These are phyloP conservation scores for Zygothrica quintamaculata DNA, from an alignment of 2,888 invertebrate genomes.

Conservation along the genomic window DNA sequence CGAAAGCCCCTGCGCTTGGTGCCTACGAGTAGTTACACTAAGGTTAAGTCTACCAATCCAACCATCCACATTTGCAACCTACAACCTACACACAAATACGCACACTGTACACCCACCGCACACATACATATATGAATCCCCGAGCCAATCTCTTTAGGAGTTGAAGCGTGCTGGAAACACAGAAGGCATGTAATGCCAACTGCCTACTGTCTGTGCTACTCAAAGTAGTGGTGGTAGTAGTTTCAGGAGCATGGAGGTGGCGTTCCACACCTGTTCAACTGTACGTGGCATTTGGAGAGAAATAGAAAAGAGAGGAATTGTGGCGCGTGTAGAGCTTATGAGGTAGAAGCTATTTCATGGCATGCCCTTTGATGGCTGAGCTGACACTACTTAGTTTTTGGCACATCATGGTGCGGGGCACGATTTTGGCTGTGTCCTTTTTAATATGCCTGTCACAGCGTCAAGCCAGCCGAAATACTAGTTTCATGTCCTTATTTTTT, in stretches of 20 bases:
- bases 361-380: constrained; percentile 71
- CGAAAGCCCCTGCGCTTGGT: constrained; percentile 3
- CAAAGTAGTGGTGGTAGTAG: too few species aligned
- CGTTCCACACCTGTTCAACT: constrained; percentile 52
- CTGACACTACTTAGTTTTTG: constrained; percentile 77
- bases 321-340: constrained; percentile 45
- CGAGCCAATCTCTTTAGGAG: constrained; percentile 63
- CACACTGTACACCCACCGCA: too few species aligned
- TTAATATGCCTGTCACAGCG: constrained; percentile 78
- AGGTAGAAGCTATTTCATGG: constrained; percentile 35
- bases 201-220: constrained; percentile 68
- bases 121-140: constrained; percentile 20
- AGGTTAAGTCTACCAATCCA: background rate
- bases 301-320: too few species aligned
- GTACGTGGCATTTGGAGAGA: constrained; percentile 55
- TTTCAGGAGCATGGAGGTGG: constrained; percentile 3
- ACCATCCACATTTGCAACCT: constrained; percentile 38
- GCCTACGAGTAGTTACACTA: background rate
- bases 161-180: constrained; percentile 55
- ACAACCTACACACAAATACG: too few species aligned
- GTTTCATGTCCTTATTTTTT: constrained; percentile 57
- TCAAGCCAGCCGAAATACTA: constrained; percentile 58
- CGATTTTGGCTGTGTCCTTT: constrained; percentile 64
- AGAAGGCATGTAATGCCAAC: constrained; percentile 76
- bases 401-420: constrained; percentile 68